phyloP scores from a whole-genome alignment of 2,888 invertebrate species.

The Leucoma salicis region DNA sequence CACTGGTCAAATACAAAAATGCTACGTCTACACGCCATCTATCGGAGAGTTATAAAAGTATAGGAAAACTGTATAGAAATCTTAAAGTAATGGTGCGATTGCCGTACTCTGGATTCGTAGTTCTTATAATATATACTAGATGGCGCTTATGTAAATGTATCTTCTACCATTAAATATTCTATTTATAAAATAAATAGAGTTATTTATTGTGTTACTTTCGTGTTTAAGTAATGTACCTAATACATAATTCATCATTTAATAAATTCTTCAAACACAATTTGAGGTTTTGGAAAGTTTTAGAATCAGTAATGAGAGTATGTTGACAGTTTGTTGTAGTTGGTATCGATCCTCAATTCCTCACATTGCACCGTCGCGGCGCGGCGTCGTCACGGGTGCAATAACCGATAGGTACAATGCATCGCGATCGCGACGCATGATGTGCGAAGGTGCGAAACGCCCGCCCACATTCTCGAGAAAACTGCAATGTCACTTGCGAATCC shows the following conservation, averaged over 20 bases:
- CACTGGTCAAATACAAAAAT: too few species aligned
- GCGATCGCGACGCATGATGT: too few species aligned
- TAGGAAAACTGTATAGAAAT: background rate
- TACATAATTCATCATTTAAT: too few species aligned
- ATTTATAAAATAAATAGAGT: too few species aligned
- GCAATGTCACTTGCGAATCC: slow-evolving; percentile 51
- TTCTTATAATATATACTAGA: slow-evolving; percentile 4
- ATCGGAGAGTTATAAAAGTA: slow-evolving; percentile 4
- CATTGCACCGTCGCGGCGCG: slow-evolving; percentile 37
- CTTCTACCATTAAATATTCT: background rate
- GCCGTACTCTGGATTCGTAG: background rate
- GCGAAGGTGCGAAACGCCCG: slow-evolving; percentile 43
- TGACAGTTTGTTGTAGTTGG: too few species aligned
- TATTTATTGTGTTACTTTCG: too few species aligned
- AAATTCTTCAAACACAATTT: too few species aligned
- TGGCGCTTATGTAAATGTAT: slow-evolving; percentile 2
- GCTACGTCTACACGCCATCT: too few species aligned
- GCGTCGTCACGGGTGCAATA: slow-evolving; percentile 67
- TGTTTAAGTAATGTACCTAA: too few species aligned
- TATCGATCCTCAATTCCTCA: too few species aligned
- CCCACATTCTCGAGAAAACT: slow-evolving; percentile 47
- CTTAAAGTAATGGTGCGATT: background rate
- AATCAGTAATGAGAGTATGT: too few species aligned
- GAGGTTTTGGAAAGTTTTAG: too few species aligned
- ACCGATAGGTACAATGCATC: slow-evolving; percentile 45